A percentile compares a stretch with the other conserved stretches of the same genome.
Conservation (phyloP, 2,888 invertebrate species). For the Ganaspis brasiliensis region DNA sequence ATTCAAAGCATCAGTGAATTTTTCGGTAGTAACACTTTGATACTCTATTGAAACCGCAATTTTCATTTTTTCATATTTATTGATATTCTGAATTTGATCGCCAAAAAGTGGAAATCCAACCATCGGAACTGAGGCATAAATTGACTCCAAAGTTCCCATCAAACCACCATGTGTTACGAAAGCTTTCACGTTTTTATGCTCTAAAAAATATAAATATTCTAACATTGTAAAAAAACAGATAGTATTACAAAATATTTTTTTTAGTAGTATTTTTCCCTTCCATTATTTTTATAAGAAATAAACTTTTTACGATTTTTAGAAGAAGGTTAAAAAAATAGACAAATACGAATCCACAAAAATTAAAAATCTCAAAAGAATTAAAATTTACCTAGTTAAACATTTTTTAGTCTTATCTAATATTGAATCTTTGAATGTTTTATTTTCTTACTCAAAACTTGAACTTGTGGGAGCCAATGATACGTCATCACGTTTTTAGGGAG, state of each 20-base stretch:
- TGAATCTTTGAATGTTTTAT: too few relatives aligned
- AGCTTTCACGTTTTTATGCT: slow-evolving; percentile 69
- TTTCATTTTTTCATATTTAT: slow-evolving; percentile 52
- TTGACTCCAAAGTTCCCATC: slow-evolving; percentile 70
- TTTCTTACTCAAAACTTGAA: slow-evolving; percentile 70
- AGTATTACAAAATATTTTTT: background rate
- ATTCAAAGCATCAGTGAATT: slow-evolving; percentile 33
- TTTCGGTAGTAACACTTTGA: slow-evolving; percentile 38
- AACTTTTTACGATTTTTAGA: too few relatives aligned
- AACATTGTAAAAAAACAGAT: background rate
- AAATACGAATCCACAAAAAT: too few relatives aligned
- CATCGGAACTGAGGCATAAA: slow-evolving; percentile 70
- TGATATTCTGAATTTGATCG: slow-evolving; percentile 66
- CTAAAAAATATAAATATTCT: slow-evolving; percentile 29
- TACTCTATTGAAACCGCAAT: slow-evolving; percentile 46
- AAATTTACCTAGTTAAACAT: too few relatives aligned
- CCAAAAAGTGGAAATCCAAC: slow-evolving; percentile 72
- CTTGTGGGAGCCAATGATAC: slow-evolving; percentile 72
- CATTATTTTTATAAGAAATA: too few relatives aligned
- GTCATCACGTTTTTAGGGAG: slow-evolving; percentile 75
- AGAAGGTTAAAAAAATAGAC: too few relatives aligned
- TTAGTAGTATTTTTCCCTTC: too few relatives aligned
- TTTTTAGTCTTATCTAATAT: too few relatives aligned
- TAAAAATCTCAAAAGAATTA: too few relatives aligned
- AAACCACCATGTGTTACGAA: slow-evolving; percentile 75